phyloP scores from a whole-genome alignment of 2,113 vertebrate genomes.

The Burhinus oedicnemus region DNA sequence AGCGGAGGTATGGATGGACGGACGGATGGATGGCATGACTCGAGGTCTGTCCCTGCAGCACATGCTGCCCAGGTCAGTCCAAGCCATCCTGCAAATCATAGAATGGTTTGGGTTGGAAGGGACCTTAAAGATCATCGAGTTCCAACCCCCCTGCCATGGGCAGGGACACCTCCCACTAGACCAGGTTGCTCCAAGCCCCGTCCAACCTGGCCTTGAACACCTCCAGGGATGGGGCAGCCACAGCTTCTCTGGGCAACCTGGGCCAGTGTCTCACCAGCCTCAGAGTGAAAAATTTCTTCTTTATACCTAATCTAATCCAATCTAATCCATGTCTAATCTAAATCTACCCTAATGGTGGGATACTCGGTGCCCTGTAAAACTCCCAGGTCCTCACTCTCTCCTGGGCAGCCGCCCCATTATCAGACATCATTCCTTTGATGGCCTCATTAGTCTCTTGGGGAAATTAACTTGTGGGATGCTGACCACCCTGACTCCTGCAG shows the following conservation, averaged over 20 bases:
- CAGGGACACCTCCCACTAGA: background rate
- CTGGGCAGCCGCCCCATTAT: background rate
- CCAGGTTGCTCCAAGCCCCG: background rate
- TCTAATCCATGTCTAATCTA: background rate
- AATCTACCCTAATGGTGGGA: rapidly evolving
- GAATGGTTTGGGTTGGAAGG: background rate
- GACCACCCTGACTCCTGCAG: rapidly evolving
- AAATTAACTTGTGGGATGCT: background rate
- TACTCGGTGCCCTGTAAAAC: rapidly evolving
- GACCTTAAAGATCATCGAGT: background rate
- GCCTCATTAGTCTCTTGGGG: background rate
- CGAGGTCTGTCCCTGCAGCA: background rate
- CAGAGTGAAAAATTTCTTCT: background rate
- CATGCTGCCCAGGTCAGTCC: rapidly evolving
- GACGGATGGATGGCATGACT: rapidly evolving
- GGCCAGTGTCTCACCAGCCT: background rate
- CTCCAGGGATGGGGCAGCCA: background rate
- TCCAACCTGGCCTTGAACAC: background rate
- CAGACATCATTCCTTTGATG: background rate
- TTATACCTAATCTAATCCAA: background rate
- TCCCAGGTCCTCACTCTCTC: background rate
- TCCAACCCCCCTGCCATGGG: background rate
- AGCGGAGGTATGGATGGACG: background rate
- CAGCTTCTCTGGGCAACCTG: background rate
- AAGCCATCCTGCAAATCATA: background rate